Base-by-base conservation (phyloP, 2,797 vertebrate species). In the Hippopotamyrus pictus region DNA sequence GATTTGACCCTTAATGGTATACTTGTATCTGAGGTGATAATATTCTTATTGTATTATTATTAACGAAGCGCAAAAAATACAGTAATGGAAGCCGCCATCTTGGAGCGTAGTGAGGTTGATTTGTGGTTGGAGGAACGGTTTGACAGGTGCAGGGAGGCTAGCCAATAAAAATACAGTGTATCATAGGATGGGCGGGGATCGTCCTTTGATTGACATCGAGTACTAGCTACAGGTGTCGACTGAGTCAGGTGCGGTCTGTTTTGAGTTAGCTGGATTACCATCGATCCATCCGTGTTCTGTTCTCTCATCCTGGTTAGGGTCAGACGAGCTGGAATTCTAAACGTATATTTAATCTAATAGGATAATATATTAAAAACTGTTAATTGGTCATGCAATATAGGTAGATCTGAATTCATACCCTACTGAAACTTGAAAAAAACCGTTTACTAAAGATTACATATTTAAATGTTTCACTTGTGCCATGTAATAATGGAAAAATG, bases 21-120 rank as follows among this genome's bases (percentile, higher is more conserved):
- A 62, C 90, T 92, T 92, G 87, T 88, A 54, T 29, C 73, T 46
- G 11, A 88, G 91, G 87, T 89, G 33, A 44, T 91, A 89, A 84
- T 22, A 8, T 19, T 11, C 6, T 85, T 84, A 89, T 91, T 89
- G n/a, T 8, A 89, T 89, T 76, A 59, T 65, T 6, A 57, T 65
- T 17, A 87, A 89, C 90, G 90, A 65, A 92, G 88, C 90, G 91
- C 59, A 82, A 73, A 83, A 88, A 87, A 88, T 76, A n/a, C 91
- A 76, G 54, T 25, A 12, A 90, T 92, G 94, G 92, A 90, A 92
- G 94, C 90, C 94, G 95, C 95, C 95, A 96, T 96, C 94, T 96
- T 96, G 95, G 93, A 90, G 89, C 62, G 54, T 89, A 92, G 62
- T 14, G 90, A 91, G 9, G 14, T 51, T 5, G 12, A 53, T 17